phyloP scores from a whole-genome alignment of 2,113 vertebrate species.

The Apaloderma vittatum region DNA sequence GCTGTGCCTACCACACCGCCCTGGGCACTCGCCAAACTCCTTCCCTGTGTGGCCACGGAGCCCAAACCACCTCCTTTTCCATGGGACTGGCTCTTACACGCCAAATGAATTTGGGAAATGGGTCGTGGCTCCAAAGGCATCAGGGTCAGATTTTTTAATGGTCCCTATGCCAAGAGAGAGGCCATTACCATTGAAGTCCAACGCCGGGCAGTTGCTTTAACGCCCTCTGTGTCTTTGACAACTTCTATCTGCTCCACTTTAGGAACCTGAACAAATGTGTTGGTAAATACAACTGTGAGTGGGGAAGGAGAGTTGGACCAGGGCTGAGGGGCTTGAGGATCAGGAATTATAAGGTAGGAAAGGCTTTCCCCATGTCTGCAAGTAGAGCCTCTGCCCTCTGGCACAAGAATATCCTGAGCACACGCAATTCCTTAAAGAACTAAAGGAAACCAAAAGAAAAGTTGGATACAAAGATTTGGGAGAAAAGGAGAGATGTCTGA shows the following conservation, averaged over 20 bases:
- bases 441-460: background rate
- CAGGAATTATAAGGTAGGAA: background rate
- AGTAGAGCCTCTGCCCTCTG: background rate
- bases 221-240: background rate
- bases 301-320: background rate
- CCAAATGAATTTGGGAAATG: background rate
- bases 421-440: background rate
- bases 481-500: background rate
- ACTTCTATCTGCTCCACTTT: background rate
- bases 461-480: background rate
- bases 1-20: fast-evolving
- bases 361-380: background rate
- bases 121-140: background rate
- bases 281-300: fast-evolving
- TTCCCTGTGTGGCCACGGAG: fast-evolving
- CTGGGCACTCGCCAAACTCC: background rate
- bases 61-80: background rate
- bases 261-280: background rate
- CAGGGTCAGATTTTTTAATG: background rate
- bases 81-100: fast-evolving
- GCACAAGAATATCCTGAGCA: background rate
- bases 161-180: too few relatives aligned
- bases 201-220: fast-evolving
- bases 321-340: background rate
- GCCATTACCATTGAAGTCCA: background rate